Percentiles rank a stretch among this genome's conserved stretches.
phyloP scores from a whole-genome alignment of 2,888 invertebrate genomes.

The Diadromus collaris region DNA sequence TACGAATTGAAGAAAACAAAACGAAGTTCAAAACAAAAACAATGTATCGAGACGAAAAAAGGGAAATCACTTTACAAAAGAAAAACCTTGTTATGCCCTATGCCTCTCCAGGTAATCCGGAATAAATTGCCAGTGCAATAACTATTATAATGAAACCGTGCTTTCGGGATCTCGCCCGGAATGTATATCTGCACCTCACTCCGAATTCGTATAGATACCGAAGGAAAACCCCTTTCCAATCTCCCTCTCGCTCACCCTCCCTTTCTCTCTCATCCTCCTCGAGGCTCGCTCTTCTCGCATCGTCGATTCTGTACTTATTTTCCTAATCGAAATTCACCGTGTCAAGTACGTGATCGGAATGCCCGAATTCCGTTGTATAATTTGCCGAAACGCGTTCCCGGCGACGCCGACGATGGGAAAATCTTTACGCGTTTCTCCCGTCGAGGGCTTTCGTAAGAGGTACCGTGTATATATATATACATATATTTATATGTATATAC shows the following conservation, averaged over 20 bases:
- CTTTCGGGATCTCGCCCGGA: conserved; percentile 23
- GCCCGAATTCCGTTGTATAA: conserved; percentile 62
- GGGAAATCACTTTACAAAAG: conserved; percentile 18
- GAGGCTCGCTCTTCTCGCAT: conserved; percentile 20
- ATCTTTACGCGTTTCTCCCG: conserved; percentile 55
- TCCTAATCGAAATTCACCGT: conserved; percentile 63
- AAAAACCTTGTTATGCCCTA: conserved; percentile 14
- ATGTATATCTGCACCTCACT: background rate
- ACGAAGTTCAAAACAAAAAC: conserved; percentile 11
- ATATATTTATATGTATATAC: background rate
- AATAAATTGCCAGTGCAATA: conserved; percentile 46
- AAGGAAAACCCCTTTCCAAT: conserved; percentile 30
- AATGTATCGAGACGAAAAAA: conserved; percentile 13
- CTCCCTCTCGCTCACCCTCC: background rate
- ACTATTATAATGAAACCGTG: conserved; percentile 45
- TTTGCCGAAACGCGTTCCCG: conserved; percentile 44
- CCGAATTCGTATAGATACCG: conserved; percentile 24
- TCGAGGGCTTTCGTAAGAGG: background rate
- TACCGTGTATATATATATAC: no score
- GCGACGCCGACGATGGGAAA: conserved; percentile 55
- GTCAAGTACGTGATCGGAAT: conserved; percentile 62
- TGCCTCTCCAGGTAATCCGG: conserved; percentile 11
- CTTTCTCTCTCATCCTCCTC: conserved; percentile 9
- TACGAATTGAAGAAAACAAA: conserved; percentile 15
- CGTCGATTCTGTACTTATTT: conserved; percentile 57